A percentile compares a stretch with the other conserved stretches of the same genome.
Conservation (phyloP, 1,140 invertebrate species). For the Platyura marginata region DNA sequence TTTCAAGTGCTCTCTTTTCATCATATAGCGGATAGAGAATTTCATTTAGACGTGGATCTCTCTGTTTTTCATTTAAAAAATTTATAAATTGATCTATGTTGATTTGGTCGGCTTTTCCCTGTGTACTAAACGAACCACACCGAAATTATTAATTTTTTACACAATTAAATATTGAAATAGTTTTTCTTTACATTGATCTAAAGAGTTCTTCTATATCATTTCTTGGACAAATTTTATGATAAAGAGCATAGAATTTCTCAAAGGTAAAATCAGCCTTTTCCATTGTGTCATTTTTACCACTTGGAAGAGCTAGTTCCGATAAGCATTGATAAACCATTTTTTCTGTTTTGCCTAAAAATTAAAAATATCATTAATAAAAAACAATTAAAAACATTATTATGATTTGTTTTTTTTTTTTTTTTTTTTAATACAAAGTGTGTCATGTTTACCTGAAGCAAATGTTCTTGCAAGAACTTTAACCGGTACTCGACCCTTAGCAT, state of each 20-base stretch:
- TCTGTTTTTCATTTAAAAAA: conserved; percentile 95
- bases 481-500: conserved; percentile 88
- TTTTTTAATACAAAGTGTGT: too few species aligned
- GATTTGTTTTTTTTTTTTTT: too few species aligned
- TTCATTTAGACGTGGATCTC: conserved; percentile 96
- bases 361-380: not conserved
- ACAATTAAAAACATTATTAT: not conserved
- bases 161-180: too few species aligned
- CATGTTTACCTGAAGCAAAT: conserved; percentile 70
- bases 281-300: conserved; percentile 93
- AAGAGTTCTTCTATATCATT: conserved; percentile 99
- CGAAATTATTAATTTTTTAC: not conserved
- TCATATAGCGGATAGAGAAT: conserved; percentile 97
- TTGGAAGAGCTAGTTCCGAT: conserved; percentile 80
- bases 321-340: conserved; percentile 96
- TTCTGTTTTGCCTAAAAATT: conserved; percentile 62
- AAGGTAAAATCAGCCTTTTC: conserved; percentile 92
- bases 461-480: conserved; percentile 92
- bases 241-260: conserved; percentile 95
- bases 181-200: conserved; percentile 76
- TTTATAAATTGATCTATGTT: conserved; percentile 76
- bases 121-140: conserved; percentile 28
- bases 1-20: conserved; percentile 79
- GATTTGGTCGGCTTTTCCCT: conserved; percentile 77
- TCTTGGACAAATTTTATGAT: conserved; percentile 97